phyloP scores from a whole-genome alignment of 1,140 invertebrate genomes.

The Zaprionus africanus region DNA sequence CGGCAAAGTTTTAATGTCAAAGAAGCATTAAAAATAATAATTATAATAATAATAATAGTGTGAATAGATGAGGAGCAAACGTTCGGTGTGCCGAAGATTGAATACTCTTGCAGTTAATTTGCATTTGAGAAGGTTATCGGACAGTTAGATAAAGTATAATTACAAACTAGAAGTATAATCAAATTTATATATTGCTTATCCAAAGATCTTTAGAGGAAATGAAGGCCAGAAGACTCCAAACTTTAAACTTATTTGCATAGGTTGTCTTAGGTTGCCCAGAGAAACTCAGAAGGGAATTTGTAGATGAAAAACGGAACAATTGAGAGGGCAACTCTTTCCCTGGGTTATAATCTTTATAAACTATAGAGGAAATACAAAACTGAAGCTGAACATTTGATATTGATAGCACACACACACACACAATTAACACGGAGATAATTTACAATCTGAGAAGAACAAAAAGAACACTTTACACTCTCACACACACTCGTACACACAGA shows the following conservation, averaged over 20 bases:
- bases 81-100: conserved; percentile 13
- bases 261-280: conserved; percentile 5
- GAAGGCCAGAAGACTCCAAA: neutral
- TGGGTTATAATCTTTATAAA: neutral
- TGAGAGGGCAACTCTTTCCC: neutral
- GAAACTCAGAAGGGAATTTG: neutral
- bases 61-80: conserved; percentile 21
- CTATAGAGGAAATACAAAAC: neutral
- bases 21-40: conserved; percentile 52
- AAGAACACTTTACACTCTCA: neutral
- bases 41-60: conserved; percentile 18
- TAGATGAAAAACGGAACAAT: neutral
- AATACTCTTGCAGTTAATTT: conserved; percentile 24
- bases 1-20: conserved; percentile 57
- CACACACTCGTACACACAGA: neutral
- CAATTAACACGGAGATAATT: conserved; percentile 10
- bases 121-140: conserved; percentile 2
- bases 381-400: neutral
- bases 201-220: neutral
- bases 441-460: conserved; percentile 2
- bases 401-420: neutral
- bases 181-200: neutral
- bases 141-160: neutral
- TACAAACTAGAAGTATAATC: neutral
- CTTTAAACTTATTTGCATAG: conserved; percentile 5